Evolutionary conservation across 1,140 invertebrate genomes (phyloP).

Genomic region (Saccostrea glomerata): DNA sequence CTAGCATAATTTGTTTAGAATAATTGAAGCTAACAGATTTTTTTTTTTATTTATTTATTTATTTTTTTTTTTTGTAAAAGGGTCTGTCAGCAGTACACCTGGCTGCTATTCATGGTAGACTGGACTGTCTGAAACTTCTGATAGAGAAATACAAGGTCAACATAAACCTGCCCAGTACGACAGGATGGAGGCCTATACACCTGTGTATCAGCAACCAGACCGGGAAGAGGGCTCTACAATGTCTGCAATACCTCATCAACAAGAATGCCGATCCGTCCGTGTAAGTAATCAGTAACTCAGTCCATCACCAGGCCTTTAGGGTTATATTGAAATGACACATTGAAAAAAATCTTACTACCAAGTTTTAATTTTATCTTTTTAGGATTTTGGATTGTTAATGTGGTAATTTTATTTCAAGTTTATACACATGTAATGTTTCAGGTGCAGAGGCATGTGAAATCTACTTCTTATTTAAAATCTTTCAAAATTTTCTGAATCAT

Average conservation of each 20-base stretch:
- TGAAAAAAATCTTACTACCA: too few relatives aligned
- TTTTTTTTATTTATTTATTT: not conserved
- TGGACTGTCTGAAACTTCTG: conserved; percentile 77
- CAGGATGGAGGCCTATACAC: conserved; percentile 78
- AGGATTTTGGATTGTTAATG: too few relatives aligned
- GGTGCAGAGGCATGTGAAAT: too few relatives aligned
- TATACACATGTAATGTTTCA: too few relatives aligned
- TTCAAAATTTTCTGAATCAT: too few relatives aligned
- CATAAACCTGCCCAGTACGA: conserved; percentile 75
- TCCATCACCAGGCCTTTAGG: too few relatives aligned
- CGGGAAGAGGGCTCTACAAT: conserved; percentile 74
- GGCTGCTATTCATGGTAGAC: conserved; percentile 76
- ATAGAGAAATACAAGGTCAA: conserved; percentile 77
- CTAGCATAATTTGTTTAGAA: too few relatives aligned
- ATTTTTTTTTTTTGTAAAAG: conserved; percentile 59
- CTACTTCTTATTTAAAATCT: too few relatives aligned
- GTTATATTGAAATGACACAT: too few relatives aligned
- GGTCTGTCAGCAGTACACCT: conserved; percentile 77
- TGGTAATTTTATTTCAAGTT: too few relatives aligned
- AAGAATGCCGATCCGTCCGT: conserved; percentile 76
- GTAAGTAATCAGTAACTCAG: conserved; percentile 63
- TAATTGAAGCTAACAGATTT: not conserved
- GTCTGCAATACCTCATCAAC: conserved; percentile 75
- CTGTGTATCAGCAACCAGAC: conserved; percentile 78
- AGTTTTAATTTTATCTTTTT: too few relatives aligned